Conservation (phyloP, 2,797 vertebrate genomes). For the Presbytis comata region DNA sequence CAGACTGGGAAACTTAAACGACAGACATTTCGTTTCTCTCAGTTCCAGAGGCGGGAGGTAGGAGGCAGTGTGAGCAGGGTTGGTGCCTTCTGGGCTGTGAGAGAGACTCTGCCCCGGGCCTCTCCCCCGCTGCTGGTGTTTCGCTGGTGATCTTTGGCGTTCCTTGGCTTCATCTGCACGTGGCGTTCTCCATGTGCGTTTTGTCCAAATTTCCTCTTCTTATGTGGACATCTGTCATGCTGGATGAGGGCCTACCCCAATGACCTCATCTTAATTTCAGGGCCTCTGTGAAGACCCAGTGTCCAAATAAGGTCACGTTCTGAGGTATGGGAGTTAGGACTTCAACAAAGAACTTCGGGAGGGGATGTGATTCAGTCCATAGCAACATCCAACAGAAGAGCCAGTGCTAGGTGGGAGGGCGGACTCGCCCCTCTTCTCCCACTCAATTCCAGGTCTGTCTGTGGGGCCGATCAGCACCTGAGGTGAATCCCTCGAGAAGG, state of each 20-base stretch:
- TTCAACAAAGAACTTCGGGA: neutral
- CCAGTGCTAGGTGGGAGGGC: neutral
- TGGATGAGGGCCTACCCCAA: neutral
- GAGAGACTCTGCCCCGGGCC: neutral
- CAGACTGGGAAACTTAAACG: neutral
- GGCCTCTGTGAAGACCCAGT: neutral
- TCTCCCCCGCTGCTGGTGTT: neutral
- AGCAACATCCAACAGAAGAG: neutral
- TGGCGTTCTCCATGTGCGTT: neutral
- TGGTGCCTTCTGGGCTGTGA: neutral
- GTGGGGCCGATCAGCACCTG: neutral
- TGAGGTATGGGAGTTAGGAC: neutral
- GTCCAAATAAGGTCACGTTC: neutral
- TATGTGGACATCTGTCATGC: neutral
- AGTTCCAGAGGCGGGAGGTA: neutral
- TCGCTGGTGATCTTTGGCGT: neutral
- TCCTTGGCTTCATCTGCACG: neutral
- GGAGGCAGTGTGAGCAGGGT: neutral
- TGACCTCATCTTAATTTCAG: neutral
- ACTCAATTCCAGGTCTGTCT: neutral
- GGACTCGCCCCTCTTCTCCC: neutral
- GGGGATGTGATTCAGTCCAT: neutral
- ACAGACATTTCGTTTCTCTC: too few relatives aligned
- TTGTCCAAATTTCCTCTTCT: neutral
- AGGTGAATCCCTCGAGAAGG: neutral